Evolutionary conservation across 53 echinoderm and acorn worm genomes (phyloP), one percentile per base, ranked within the genome.

Genomic region (Glandiceps talaboti): DNA sequence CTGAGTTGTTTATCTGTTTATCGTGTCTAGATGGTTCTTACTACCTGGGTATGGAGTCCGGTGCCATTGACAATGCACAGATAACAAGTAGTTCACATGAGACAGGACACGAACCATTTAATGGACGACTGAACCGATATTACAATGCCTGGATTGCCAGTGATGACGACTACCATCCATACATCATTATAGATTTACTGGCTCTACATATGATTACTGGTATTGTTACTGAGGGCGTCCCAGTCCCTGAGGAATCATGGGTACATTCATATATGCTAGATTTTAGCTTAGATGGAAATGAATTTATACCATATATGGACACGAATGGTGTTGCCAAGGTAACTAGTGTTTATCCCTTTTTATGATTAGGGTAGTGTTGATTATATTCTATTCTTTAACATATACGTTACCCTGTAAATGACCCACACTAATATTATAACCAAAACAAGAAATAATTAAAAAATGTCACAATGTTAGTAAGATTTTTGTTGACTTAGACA

Each of bases 31-130:
- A 82, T 28, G 82, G 82, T 0, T 75, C 29, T 29, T 76, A 82
- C 32, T 82, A 82, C 75, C 82, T 82, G n/a, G 82, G 82, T 0
- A 82, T 82, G 82, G 75, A 82, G 76, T 74, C 82, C 0, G 82
- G 82, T 0, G 82, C 74, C 32, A 82, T 82, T 25, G 73, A 82
- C 29, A 73, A 73, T 1, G 82, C 82, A 74, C 82, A 82, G 75
- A 82, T 82, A 32, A 6, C 76, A 32, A 33, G 75, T 0, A 82
- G 82, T 28, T 29, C 27, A 1, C 76, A 82, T 76, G 26, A 26
- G 28, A 29, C 75, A 76, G 82, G 82, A 33, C 76, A 82, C 30
- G 75, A 82, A 32, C 82, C 82, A n/a, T 76, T 75, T 6, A 75
- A 82, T 28, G 82, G 32, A 0, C 82, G 82, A 0, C 32, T 82